These are phyloP conservation scores for Xenopus borealis DNA, from an alignment of 2,113 vertebrate species.

Conservation along the genomic window DNA sequence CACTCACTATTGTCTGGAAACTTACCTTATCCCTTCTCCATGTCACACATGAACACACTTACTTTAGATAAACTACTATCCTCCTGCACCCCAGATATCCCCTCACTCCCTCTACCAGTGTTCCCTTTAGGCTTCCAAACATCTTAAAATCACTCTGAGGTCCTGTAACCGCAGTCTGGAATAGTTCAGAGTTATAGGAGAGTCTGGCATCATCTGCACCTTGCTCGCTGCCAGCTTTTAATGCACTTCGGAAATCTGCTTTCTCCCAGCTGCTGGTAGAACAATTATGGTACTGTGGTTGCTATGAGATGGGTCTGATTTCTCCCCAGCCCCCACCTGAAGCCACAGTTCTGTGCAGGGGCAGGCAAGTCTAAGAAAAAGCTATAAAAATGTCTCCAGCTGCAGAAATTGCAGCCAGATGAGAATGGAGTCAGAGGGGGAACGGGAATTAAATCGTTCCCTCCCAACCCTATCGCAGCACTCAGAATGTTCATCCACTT, in stretches of 20 bases:
- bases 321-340: conserved; percentile 60
- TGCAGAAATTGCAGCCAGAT: conserved; percentile 86
- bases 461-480: conserved; percentile 54
- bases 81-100: no score
- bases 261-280: conserved; percentile 88
- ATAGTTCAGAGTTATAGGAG: conserved; percentile 69
- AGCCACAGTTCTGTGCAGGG: conserved; percentile 66
- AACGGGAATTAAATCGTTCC: conserved; percentile 74
- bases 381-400: conserved; percentile 85
- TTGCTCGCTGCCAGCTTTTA: conserved; percentile 80
- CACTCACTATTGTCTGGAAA: no score
- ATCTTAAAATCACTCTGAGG: conserved; percentile 53
- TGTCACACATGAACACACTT: no score
- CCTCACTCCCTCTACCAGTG: not conserved
- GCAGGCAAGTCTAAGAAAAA: conserved; percentile 80
- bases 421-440: conserved; percentile 65
- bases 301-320: conserved; percentile 85
- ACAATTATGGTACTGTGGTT: conserved; percentile 91
- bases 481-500: conserved; percentile 61
- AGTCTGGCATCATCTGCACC: conserved; percentile 80
- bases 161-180: conserved; percentile 62
- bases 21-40: no score
- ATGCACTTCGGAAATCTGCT: conserved; percentile 88
- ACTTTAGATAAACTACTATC: no score
- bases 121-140: not conserved